A percentile compares a stretch with the other conserved stretches of the same genome.
Evolutionary conservation across 2,888 invertebrate genomes (phyloP).

Genomic region (Euplagia quadripunctaria): DNA sequence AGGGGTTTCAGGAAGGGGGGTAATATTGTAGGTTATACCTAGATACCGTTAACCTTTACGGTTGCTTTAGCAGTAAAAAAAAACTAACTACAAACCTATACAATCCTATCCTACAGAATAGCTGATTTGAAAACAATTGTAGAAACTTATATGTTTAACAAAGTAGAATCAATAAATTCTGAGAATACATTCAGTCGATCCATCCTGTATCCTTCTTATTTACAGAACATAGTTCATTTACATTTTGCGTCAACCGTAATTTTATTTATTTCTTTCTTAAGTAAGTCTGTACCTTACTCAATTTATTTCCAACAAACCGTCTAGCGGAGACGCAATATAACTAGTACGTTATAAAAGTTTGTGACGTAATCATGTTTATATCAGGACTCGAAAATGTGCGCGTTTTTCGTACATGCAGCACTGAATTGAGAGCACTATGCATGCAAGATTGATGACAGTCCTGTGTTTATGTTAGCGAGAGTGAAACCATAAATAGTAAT

Average conservation of each 20-base stretch:
- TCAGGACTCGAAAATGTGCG: neutral
- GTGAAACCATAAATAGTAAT: neutral
- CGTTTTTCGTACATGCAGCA: neutral
- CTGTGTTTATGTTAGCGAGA: neutral
- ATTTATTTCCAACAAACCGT: neutral
- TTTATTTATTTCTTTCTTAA: neutral
- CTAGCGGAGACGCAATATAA: neutral
- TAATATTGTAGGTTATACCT: too few relatives aligned
- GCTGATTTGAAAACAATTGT: too few relatives aligned
- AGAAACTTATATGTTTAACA: too few relatives aligned
- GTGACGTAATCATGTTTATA: conserved; percentile 15
- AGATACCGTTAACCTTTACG: too few relatives aligned
- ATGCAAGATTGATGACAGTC: conserved; percentile 3
- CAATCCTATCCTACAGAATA: too few relatives aligned
- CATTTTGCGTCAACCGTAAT: neutral
- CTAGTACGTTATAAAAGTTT: conserved; percentile 15
- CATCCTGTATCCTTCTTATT: neutral
- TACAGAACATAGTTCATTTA: neutral
- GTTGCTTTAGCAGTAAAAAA: too few relatives aligned
- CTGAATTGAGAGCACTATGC: neutral
- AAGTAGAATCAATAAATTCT: too few relatives aligned
- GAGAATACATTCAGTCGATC: too few relatives aligned
- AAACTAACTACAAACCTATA: too few relatives aligned
- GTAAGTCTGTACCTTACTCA: neutral
- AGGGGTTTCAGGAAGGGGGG: too few relatives aligned